Base-by-base conservation (phyloP, 2,888 invertebrate species). In the Epicampocera succincta region DNA sequence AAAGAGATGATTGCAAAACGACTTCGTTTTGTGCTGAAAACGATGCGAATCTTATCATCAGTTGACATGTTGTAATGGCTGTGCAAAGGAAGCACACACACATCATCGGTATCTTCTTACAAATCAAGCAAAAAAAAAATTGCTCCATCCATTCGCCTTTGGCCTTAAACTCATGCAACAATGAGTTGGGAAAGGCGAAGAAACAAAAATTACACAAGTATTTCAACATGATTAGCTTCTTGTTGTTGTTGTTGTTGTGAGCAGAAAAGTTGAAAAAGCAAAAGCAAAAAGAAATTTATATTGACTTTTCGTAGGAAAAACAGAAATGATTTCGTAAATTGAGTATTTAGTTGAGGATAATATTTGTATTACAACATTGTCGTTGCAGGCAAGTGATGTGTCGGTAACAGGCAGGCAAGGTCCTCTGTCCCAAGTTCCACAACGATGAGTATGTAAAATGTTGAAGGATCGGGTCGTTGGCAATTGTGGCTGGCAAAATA, bases 141-240 rank as follows among this genome's bases (percentile, higher is more conserved):
- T 38, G 33, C 56, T 69, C 56, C 21, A 65, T 12, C 29, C 52
- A 56, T 66, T 66, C 46, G 50, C 50, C 25, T 50, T 40, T 71
- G 17, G 44, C 9, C 19, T 38, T 33, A 33, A 33, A 33, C 25
- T 29, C n/a, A 17, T n/a, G n/a, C n/a, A 29, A 12, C 5, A 29
- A 11, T 19, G 25, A 48, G 29, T 42, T 42, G 29, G 50, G n/a
- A 38, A 46, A 11, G 40, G 21, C 44, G 44, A 46, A 19, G 9
- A 15, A 78, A 52, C 1, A 19, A 11, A 61, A 68, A 65, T 46
- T 54, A 46, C 69, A 56, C 9, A 9, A 33, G 33, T 71, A 72
- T 72, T 80, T 72, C 60, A 75, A 71, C 71, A 75, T 75, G 69
- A 80, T 80, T 80, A 72, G 66, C 71, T 71, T 66, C 52, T 71